Conservation (phyloP, 2,113 vertebrate genomes). For the Poeciliopsis turrubarensis region DNA sequence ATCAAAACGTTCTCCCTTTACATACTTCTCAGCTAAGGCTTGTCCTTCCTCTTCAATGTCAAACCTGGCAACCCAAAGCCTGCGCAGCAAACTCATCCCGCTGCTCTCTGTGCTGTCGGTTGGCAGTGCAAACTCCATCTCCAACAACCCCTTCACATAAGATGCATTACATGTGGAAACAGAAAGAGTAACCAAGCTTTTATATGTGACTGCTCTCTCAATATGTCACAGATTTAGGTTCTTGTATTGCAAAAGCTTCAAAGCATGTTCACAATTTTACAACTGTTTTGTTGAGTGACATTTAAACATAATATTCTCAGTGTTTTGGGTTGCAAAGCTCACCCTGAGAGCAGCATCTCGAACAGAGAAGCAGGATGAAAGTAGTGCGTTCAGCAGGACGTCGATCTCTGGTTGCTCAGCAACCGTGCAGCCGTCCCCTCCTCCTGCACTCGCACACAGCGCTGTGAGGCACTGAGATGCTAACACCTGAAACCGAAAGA, state of each 20-base stretch:
- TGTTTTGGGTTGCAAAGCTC: constrained; percentile 56
- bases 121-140: constrained; percentile 93
- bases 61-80: constrained; percentile 94
- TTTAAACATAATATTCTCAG: too few species aligned
- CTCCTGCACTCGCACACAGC: constrained; percentile 90
- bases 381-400: constrained; percentile 88
- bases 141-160: constrained; percentile 87
- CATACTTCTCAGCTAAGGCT: constrained; percentile 87
- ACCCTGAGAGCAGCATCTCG: constrained; percentile 93
- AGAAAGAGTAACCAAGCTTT: neutral
- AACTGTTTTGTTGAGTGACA: too few species aligned
- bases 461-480: constrained; percentile 88
- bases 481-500: constrained; percentile 82
- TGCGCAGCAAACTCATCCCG: constrained; percentile 87
- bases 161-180: neutral
- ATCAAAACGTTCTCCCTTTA: neutral
- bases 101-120: constrained; percentile 87
- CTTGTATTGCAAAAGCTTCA: too few species aligned
- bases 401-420: constrained; percentile 93
- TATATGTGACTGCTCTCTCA: too few species aligned
- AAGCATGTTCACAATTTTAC: too few species aligned
- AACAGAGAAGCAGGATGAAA: constrained; percentile 90
- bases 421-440: constrained; percentile 87
- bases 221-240: too few species aligned
- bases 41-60: constrained; percentile 91